Base-by-base conservation (phyloP, 2,888 invertebrate species). In the Lacanobia wlatinum region DNA sequence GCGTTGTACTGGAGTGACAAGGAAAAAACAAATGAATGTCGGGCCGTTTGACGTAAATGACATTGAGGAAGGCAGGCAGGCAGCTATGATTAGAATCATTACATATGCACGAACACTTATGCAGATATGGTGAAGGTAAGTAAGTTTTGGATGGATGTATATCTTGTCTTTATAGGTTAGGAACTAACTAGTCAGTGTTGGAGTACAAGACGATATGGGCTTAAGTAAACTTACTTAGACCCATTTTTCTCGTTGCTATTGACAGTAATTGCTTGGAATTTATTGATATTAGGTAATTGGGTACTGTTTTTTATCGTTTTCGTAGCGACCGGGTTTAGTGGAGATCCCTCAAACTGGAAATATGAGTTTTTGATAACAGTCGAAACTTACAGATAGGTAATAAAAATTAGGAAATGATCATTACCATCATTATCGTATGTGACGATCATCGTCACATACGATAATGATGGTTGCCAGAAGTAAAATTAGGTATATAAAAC, bases 21-120 rank as follows among this genome's bases (percentile, higher is more conserved):
- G 89, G 83, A 87, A 87, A 78, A 91, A 91, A 92, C 89, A 91
- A 92, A 92, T 91, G 91, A 87, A 88, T 86, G 89, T 82, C 81
- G 88, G 85, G 23, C 6, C 85, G 84, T 88, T 87, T 83, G 87
- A 78, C 82, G 75, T 78, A 87, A 83, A 87, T 85, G 81, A 86
- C 75, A 84, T 78, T 81, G 84, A 83, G 70, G 72, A 67, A 80
- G 82, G 76, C 77, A 72, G 46, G 12, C 52, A 80, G 77, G 70
- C 78, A 61, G 55, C 52, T 58, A 76, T 83, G 83, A 78, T 80
- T 79, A 72, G 74, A 59, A 80, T 78, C 82, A 83, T 88, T 87
- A 85, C 73, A 80, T 80, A 83, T 82, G 78, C 82, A 80, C 70
- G 73, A 78, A 83, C 46, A 65, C 62, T 62, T 58, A 66, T 40